Conservation (phyloP, 1,140 invertebrate species). For the Ostrea edulis region DNA sequence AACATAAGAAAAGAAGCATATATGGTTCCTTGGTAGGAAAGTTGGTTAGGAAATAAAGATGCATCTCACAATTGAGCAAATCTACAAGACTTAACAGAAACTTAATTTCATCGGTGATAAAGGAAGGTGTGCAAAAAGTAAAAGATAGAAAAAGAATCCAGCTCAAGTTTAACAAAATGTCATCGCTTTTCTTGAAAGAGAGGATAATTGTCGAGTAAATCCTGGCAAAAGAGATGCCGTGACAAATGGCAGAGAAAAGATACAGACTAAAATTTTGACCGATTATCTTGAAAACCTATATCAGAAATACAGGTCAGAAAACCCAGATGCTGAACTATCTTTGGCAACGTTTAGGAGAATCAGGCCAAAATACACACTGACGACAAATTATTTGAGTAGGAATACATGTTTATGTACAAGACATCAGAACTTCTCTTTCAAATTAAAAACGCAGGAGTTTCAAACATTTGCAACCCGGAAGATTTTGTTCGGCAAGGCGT, state of each 20-base stretch:
- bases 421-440: slow-evolving; percentile 55
- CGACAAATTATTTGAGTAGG: slow-evolving; percentile 42
- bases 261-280: slow-evolving; percentile 42
- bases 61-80: slow-evolving; percentile 29
- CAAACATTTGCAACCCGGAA: slow-evolving; percentile 44
- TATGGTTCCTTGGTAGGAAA: slow-evolving; percentile 28
- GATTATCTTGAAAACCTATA: slow-evolving; percentile 42
- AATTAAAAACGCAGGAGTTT: slow-evolving; percentile 41
- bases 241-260: neutral
- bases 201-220: slow-evolving; percentile 24
- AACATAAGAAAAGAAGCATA: neutral
- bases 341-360: slow-evolving; percentile 34
- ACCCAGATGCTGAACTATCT: slow-evolving; percentile 30
- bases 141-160: slow-evolving; percentile 15
- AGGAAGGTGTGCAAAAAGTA: neutral
- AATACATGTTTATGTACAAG: slow-evolving; percentile 51
- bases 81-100: slow-evolving; percentile 12
- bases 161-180: neutral
- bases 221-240: slow-evolving; percentile 14
- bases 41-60: slow-evolving; percentile 41
- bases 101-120: neutral
- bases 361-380: slow-evolving; percentile 12
- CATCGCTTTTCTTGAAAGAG: slow-evolving; percentile 42
- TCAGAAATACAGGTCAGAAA: slow-evolving; percentile 35
- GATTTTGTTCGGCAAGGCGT: neutral